phyloP scores from a whole-genome alignment of 2,797 vertebrate species.

The Acropternis orthonyx region DNA sequence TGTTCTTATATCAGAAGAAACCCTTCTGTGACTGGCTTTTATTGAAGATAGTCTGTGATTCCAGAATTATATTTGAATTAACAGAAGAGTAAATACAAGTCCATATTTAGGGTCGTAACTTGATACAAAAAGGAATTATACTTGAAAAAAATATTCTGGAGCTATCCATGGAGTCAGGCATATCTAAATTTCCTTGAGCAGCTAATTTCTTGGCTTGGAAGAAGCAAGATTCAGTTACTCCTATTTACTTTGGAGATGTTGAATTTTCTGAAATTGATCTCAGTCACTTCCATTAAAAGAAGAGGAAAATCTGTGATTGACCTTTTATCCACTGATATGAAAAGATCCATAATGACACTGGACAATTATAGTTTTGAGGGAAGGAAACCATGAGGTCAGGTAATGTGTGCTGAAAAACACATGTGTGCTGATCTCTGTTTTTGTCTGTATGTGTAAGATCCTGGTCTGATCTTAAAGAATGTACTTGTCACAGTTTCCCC shows the following conservation, averaged over 20 bases:
- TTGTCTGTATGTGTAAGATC: neutral
- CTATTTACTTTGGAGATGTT: neutral
- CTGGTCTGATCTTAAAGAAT: neutral
- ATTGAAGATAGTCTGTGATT: neutral
- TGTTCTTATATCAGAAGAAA: neutral
- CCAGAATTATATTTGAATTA: neutral
- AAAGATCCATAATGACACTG: neutral
- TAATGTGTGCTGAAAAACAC: neutral
- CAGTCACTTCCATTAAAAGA: neutral
- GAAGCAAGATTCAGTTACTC: neutral
- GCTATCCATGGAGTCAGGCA: neutral
- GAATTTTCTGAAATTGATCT: neutral
- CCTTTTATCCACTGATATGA: neutral
- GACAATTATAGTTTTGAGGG: neutral
- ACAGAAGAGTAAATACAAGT: neutral
- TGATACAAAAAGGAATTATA: neutral
- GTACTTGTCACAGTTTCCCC: neutral
- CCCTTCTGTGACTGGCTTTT: neutral
- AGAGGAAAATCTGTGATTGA: neutral
- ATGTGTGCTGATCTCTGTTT: neutral
- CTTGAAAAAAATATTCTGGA: neutral
- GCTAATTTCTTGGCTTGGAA: neutral
- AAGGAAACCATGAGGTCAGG: neutral
- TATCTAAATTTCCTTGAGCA: neutral
- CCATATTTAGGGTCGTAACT: neutral